These are phyloP conservation scores for Platichthys flesus DNA, from an alignment of 2,113 vertebrate genomes.

Conservation along the genomic window DNA sequence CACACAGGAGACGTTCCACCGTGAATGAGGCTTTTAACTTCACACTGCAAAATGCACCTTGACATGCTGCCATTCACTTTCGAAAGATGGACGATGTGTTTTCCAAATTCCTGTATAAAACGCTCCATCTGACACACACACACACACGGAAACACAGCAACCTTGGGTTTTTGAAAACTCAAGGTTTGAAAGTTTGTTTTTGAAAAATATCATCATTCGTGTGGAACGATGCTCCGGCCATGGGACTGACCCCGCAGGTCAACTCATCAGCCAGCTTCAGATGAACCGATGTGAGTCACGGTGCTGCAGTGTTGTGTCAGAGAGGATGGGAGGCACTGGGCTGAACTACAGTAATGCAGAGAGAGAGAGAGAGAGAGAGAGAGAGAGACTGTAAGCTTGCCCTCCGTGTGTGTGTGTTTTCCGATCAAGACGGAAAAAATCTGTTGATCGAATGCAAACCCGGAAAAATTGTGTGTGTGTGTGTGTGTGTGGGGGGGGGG, in stretches of 20 bases:
- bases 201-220: no score
- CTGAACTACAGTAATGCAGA: constrained; percentile 22
- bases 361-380: constrained; percentile 3
- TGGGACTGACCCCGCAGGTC: constrained; percentile 16
- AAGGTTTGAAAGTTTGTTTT: no score
- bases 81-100: no score
- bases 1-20: no score
- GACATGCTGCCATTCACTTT: no score
- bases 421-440: neutral
- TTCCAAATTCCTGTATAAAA: no score
- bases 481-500: neutral
- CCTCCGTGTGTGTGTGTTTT: constrained; percentile 19
- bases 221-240: neutral
- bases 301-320: constrained; percentile 49
- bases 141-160: no score
- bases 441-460: neutral
- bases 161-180: no score
- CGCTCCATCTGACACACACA: no score
- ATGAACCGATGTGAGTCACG: constrained; percentile 34
- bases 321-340: constrained; percentile 28
- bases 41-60: no score
- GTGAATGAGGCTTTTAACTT: neutral
- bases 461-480: neutral
- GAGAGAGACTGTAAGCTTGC: constrained; percentile 46
- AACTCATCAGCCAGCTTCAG: constrained; percentile 1